phyloP scores from a whole-genome alignment of 2,113 vertebrate genomes.

The Hemiprocne comata region DNA sequence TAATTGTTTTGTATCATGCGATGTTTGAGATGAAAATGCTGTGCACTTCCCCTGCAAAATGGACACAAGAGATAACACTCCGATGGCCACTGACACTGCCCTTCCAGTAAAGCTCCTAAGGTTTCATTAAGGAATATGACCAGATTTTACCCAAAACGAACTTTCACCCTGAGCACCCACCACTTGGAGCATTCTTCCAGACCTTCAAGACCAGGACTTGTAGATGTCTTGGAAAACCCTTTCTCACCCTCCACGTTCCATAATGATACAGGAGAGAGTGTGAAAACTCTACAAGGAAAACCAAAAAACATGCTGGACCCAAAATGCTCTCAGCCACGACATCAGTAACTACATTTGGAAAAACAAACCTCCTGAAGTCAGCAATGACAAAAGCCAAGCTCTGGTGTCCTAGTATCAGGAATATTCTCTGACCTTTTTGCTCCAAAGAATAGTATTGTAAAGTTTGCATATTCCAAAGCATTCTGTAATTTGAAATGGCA shows the following conservation, averaged over 20 bases:
- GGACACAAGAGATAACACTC: background rate
- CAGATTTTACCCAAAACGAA: background rate
- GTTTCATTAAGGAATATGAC: background rate
- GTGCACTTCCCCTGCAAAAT: accelerated
- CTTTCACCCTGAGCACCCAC: accelerated
- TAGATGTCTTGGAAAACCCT: background rate
- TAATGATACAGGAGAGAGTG: background rate
- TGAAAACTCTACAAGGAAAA: background rate
- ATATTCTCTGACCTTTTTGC: background rate
- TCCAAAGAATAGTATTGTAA: background rate
- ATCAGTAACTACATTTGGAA: background rate
- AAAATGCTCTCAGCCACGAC: background rate
- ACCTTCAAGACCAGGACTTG: background rate
- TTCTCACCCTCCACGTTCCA: background rate
- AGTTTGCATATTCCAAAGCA: background rate
- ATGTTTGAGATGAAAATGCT: background rate
- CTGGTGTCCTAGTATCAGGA: background rate
- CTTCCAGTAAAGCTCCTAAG: background rate
- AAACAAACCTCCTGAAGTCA: background rate
- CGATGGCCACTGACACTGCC: accelerated
- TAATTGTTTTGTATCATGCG: accelerated
- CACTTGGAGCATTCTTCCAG: accelerated
- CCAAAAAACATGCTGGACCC: background rate
- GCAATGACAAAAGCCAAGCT: background rate
- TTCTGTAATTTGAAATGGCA: background rate